These are phyloP conservation scores for Mayetiola destructor DNA, from an alignment of 2,888 invertebrate species.

Conservation along the genomic window DNA sequence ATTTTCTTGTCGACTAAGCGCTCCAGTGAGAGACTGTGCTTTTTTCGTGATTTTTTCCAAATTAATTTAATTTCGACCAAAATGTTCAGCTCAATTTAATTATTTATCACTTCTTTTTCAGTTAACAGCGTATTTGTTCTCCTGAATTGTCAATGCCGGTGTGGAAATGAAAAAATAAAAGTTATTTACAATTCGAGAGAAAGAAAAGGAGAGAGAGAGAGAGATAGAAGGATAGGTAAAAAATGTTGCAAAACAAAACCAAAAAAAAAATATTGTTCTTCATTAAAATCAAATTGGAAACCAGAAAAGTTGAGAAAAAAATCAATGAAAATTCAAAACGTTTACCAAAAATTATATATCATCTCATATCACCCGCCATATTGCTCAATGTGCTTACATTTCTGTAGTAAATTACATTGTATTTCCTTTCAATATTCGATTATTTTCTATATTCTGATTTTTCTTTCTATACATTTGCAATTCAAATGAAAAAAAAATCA, in stretches of 20 bases:
- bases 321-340: neutral
- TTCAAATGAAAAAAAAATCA: neutral
- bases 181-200: neutral
- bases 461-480: neutral
- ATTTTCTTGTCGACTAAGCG: no score
- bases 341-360: conserved; percentile 6
- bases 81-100: no score
- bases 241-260: neutral
- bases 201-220: neutral
- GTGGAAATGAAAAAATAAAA: no score
- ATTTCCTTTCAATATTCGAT: neutral
- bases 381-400: conserved; percentile 26
- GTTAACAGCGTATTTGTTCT: no score
- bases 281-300: neutral
- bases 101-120: no score
- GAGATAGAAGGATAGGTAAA: neutral
- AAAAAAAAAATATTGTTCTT: neutral
- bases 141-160: no score
- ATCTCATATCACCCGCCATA: conserved; percentile 33
- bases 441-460: neutral
- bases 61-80: no score
- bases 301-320: neutral
- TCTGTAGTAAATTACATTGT: conserved; percentile 5
- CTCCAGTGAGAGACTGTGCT: no score
- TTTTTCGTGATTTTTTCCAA: no score